Evolutionary conservation across 2,113 vertebrate genomes (phyloP).

Genomic region (Apeltes quadracus): DNA sequence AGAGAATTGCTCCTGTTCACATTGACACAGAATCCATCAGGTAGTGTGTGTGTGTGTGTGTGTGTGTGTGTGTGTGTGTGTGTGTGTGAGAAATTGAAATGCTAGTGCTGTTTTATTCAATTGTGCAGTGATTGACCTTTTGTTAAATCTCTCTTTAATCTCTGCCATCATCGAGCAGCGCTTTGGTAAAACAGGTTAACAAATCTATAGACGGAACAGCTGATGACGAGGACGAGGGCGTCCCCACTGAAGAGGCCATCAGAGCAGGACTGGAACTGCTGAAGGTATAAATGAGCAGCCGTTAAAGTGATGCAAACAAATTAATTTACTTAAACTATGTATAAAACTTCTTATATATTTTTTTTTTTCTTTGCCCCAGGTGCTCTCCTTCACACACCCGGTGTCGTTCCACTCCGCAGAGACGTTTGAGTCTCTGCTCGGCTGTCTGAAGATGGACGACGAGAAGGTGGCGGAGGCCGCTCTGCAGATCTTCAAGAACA

Average conservation of each 20-base stretch:
- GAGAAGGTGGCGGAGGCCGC: constrained; percentile 98
- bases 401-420: constrained; percentile 99
- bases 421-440: constrained; percentile 96
- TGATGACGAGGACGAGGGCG: constrained; percentile 95
- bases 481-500: constrained; percentile 98
- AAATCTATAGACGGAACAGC: constrained; percentile 96
- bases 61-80: not conserved
- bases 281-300: constrained; percentile 82
- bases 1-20: constrained; percentile 97
- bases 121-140: not conserved
- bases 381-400: constrained; percentile 97
- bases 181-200: constrained; percentile 95
- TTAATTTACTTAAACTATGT: not conserved
- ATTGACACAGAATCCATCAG: constrained; percentile 99
- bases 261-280: constrained; percentile 95
- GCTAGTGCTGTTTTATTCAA: not conserved
- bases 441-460: constrained; percentile 98
- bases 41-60: constrained; percentile 66
- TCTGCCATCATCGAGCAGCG: constrained; percentile 74
- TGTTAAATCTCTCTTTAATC: not conserved
- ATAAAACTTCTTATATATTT: no score
- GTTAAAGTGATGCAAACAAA: not conserved
- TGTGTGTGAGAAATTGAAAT: not conserved
- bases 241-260: constrained; percentile 95
- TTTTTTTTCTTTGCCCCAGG: constrained; percentile 73